Conservation (phyloP, 2,888 invertebrate species). For the Rhingia campestris region DNA sequence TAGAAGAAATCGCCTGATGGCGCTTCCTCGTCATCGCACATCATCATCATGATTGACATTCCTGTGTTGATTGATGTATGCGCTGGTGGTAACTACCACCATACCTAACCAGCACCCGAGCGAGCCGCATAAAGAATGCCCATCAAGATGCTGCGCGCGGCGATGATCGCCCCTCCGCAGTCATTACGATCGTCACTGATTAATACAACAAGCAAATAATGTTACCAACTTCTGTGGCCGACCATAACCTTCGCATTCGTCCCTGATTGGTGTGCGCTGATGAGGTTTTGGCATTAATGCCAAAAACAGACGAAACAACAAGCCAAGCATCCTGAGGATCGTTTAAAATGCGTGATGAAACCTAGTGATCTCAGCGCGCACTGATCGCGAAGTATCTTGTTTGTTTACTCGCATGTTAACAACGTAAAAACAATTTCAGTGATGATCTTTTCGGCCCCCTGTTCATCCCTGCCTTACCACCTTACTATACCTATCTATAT, state of each 20-base stretch:
- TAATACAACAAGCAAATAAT: conserved; percentile 71
- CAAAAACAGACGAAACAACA: conserved; percentile 49
- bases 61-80: conserved; percentile 68
- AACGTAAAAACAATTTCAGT: conserved; percentile 63
- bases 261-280: conserved; percentile 41
- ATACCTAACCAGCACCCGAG: conserved; percentile 14
- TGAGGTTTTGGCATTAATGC: conserved; percentile 65
- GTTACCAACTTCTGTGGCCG: conserved; percentile 57
- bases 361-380: conserved; percentile 50
- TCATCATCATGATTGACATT: conserved; percentile 74
- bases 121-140: conserved; percentile 29
- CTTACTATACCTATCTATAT: neutral
- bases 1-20: conserved; percentile 48
- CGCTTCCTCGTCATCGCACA: conserved; percentile 72
- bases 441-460: conserved; percentile 54
- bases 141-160: conserved; percentile 63
- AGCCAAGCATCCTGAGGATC: conserved; percentile 27
- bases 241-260: conserved; percentile 65
- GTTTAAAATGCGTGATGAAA: conserved; percentile 70
- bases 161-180: conserved; percentile 56
- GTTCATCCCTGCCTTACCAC: conserved; percentile 1
- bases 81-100: conserved; percentile 54
- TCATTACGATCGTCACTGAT: conserved; percentile 72
- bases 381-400: conserved; percentile 61
- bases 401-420: conserved; percentile 71